Percentiles rank a stretch among this genome's conserved stretches.
Conservation (phyloP, 2,888 invertebrate species). For the Anthophora plumipes region DNA sequence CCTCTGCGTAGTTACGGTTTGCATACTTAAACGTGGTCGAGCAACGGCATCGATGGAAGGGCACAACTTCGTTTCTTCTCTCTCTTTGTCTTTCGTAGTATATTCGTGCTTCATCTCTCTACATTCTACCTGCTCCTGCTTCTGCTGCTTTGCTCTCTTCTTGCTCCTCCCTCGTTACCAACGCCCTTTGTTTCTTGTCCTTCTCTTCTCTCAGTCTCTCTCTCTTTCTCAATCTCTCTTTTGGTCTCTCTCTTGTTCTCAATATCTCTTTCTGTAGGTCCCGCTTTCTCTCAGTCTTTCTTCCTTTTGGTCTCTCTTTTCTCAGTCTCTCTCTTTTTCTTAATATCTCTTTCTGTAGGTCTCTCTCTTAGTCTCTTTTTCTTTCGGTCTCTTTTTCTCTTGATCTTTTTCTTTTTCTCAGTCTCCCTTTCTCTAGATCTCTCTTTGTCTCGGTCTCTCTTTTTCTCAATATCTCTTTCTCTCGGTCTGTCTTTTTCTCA, state of each 20-base stretch:
- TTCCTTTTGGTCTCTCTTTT: neutral
- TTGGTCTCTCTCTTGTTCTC: too few relatives aligned
- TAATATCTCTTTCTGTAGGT: neutral
- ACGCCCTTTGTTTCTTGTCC: too few relatives aligned
- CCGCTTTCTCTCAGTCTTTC: neutral
- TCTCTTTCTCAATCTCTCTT: neutral
- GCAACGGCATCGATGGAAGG: conserved; percentile 52
- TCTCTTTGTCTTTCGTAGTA: neutral
- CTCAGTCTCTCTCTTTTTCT: neutral
- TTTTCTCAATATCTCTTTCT: too few relatives aligned
- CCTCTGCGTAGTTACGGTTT: conserved; percentile 44
- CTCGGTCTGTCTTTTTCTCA: too few relatives aligned
- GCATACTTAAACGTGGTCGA: conserved; percentile 66
- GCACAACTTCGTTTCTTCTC: neutral
- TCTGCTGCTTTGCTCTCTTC: too few relatives aligned
- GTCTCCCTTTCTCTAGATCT: neutral
- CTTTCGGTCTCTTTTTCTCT: too few relatives aligned
- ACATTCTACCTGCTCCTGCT: too few relatives aligned
- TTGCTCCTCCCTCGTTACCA: too few relatives aligned
- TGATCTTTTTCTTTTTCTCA: too few relatives aligned
- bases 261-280: too few relatives aligned
- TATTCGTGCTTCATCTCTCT: too few relatives aligned
- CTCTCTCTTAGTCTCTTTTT: conserved; percentile 8
- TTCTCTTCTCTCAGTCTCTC: neutral
- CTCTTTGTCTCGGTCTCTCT: too few relatives aligned